phyloP scores from a whole-genome alignment of 2,113 vertebrate genomes.

The Paedocypris sp. region DNA sequence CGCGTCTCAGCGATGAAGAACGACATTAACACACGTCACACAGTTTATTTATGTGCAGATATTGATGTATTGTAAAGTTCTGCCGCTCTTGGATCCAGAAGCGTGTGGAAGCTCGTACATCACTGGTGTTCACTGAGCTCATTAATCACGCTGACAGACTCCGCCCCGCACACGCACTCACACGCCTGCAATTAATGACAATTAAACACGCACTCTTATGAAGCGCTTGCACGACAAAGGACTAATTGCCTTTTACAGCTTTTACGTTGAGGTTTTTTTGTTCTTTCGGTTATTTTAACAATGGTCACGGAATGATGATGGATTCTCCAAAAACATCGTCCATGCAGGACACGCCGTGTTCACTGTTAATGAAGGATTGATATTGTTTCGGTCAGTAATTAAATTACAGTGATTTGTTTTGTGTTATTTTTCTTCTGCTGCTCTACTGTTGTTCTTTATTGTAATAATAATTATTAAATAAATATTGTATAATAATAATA shows the following conservation, averaged over 20 bases:
- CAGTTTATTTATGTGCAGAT: too few species aligned
- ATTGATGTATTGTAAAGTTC: background rate
- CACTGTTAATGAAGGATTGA: conserved; percentile 16
- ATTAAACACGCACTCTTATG: conserved; percentile 43
- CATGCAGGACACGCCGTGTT: conserved; percentile 7
- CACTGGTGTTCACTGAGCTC: conserved; percentile 51
- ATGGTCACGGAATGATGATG: conserved; percentile 77
- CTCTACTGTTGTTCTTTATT: background rate
- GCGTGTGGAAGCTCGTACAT: conserved; percentile 27
- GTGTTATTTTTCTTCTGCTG: background rate
- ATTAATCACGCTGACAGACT: conserved; percentile 69
- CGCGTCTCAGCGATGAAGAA: too few species aligned
- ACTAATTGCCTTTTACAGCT: conserved; percentile 72
- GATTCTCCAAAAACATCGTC: conserved; percentile 68
- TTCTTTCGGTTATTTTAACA: conserved; percentile 73
- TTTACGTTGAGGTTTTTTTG: too few species aligned
- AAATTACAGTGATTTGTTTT: background rate
- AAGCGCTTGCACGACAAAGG: conserved; percentile 65
- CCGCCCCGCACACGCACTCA: conserved; percentile 70
- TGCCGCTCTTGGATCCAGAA: background rate
- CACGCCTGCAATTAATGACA: conserved; percentile 82
- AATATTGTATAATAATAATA: too few species aligned
- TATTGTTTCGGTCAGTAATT: conserved; percentile 1
- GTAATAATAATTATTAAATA: too few species aligned
- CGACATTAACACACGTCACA: too few species aligned